A percentile compares a stretch with the other conserved stretches of the same genome.
Conservation (phyloP, 2,888 invertebrate species). For the Sepioteuthis lessoniana region DNA sequence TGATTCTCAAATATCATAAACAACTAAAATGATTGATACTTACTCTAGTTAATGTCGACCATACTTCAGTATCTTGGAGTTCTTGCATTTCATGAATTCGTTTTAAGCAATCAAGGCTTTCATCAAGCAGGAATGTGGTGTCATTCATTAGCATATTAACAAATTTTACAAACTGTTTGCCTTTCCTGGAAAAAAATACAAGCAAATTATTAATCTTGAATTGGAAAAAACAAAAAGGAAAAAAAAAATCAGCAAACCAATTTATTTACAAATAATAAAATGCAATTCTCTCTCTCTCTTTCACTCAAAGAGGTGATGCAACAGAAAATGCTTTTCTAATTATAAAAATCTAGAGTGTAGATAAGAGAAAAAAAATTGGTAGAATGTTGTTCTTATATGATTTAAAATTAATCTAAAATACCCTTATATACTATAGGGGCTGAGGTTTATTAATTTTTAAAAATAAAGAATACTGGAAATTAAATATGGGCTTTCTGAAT, state of each 20-base stretch:
- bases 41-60: conserved; percentile 80
- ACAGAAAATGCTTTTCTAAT: neutral
- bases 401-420: too few species aligned
- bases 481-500: too few species aligned
- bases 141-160: conserved; percentile 99
- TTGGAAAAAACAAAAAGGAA: neutral
- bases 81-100: conserved; percentile 86
- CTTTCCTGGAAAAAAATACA: conserved; percentile 60
- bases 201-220: neutral
- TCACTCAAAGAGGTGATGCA: neutral
- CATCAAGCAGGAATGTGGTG: conserved; percentile 96
- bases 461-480: too few species aligned
- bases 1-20: neutral
- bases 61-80: conserved; percentile 83
- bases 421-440: too few species aligned
- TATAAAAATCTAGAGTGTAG: neutral
- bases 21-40: conserved; percentile 45
- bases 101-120: conserved; percentile 90
- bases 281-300: too few species aligned
- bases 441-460: too few species aligned
- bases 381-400: neutral
- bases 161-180: conserved; percentile 88
- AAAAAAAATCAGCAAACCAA: too few species aligned
- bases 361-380: neutral
- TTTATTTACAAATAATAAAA: too few species aligned